Percentiles rank a stretch among this genome's conserved stretches.
These are phyloP conservation scores for Drosophila athabasca DNA, from an alignment of 1,140 invertebrate genomes.

Conservation along the genomic window DNA sequence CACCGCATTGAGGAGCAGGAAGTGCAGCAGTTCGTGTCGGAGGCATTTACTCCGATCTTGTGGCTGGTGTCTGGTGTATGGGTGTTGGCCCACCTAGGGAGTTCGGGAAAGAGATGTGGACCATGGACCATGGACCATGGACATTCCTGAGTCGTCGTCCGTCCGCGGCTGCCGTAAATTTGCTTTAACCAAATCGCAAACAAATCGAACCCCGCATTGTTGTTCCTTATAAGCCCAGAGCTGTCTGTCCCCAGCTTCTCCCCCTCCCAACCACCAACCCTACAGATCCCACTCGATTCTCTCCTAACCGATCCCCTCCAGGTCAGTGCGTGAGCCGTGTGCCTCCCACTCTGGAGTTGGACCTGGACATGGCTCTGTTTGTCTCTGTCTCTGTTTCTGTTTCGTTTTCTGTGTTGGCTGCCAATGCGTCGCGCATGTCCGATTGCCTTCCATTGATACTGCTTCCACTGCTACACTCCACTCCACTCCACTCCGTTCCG, in stretches of 20 bases:
- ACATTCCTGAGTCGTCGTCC: slow-evolving; percentile 33
- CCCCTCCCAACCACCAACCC: too few species aligned
- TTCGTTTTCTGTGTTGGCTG: slow-evolving; percentile 50
- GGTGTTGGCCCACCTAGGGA: slow-evolving; percentile 54
- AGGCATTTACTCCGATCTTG: slow-evolving; percentile 22
- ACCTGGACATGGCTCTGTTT: slow-evolving; percentile 18
- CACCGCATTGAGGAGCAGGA: slow-evolving; percentile 1
- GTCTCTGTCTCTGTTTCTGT: slow-evolving; percentile 40
- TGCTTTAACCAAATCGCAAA: slow-evolving; percentile 71
- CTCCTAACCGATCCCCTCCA: background rate
- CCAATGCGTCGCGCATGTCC: slow-evolving; percentile 74
- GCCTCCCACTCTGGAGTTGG: slow-evolving; percentile 49
- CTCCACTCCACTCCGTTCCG: background rate
- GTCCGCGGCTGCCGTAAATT: slow-evolving; percentile 53
- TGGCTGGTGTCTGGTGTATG: slow-evolving; percentile 4
- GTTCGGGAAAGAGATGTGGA: slow-evolving; percentile 28
- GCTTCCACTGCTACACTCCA: background rate
- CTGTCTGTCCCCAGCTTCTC: slow-evolving; percentile 7
- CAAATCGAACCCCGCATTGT: slow-evolving; percentile 71
- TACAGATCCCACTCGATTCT: background rate
- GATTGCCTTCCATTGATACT: slow-evolving; percentile 73
- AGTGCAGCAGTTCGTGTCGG: slow-evolving; percentile 12
- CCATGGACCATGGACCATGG: background rate
- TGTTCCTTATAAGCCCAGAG: slow-evolving; percentile 55
- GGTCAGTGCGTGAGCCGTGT: slow-evolving; percentile 53